Percentiles rank a stretch among this genome's conserved stretches.
Evolutionary conservation across 1,140 invertebrate species (phyloP).

Genomic region (Megathymus violae): DNA sequence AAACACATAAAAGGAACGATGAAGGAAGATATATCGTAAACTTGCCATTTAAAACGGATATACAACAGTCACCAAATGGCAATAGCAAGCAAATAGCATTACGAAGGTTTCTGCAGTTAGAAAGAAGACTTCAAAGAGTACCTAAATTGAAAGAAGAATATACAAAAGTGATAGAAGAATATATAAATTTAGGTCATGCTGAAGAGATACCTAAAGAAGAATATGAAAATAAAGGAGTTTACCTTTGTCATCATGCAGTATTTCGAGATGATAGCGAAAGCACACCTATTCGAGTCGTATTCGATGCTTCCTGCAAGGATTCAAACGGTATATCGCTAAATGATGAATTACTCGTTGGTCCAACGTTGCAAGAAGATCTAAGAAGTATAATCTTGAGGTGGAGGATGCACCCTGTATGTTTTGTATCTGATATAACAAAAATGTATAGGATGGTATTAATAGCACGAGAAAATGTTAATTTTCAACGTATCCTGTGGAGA

Average conservation of each 20-base stretch:
- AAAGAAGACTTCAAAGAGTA: constrained; percentile 44
- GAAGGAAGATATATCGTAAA: constrained; percentile 12
- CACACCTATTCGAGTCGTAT: not conserved
- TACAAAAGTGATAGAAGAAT: constrained; percentile 3
- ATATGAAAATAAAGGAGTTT: constrained; percentile 32
- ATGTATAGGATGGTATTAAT: too few species aligned
- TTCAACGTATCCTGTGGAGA: too few species aligned
- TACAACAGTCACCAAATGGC: constrained; percentile 12
- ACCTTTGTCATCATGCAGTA: constrained; percentile 35
- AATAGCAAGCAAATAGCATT: constrained; percentile 38
- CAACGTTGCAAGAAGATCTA: too few species aligned
- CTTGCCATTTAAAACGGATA: constrained; percentile 25
- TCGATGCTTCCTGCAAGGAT: too few species aligned
- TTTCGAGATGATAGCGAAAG: constrained; percentile 3
- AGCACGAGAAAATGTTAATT: too few species aligned
- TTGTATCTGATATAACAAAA: too few species aligned
- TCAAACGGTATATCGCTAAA: too few species aligned
- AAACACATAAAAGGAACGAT: not conserved
- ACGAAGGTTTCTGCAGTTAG: constrained; percentile 41
- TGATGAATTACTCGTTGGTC: too few species aligned
- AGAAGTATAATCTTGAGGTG: too few species aligned
- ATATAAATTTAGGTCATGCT: constrained; percentile 30
- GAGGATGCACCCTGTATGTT: too few species aligned
- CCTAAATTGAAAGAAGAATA: constrained; percentile 19
- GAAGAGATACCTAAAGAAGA: constrained; percentile 18